phyloP scores from a whole-genome alignment of 2,113 vertebrate species.

The Tautogolabrus adspersus region DNA sequence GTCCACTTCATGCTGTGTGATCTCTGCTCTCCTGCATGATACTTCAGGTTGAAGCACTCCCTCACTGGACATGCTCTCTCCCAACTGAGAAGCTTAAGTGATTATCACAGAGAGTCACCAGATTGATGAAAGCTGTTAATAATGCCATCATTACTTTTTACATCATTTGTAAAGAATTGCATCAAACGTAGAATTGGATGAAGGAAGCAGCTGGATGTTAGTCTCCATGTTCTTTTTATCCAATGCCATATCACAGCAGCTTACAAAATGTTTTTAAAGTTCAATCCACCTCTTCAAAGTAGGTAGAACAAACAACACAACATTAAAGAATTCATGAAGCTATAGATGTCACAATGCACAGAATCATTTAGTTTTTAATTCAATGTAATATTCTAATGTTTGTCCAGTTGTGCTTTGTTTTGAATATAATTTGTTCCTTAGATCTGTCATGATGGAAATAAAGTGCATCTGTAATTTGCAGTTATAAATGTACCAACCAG shows the following conservation, averaged over 20 bases:
- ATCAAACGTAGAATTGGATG: conserved; percentile 46
- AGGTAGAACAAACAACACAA: not conserved
- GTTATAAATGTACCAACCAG: conserved; percentile 70
- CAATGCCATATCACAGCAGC: not conserved
- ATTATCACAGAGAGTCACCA: conserved; percentile 71
- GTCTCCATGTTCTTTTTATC: not conserved
- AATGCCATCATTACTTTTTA: conserved; percentile 74
- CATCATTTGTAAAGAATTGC: conserved; percentile 77
- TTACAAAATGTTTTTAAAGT: not conserved
- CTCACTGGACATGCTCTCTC: conserved; percentile 56
- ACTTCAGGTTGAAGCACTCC: conserved; percentile 13
- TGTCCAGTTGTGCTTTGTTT: not conserved
- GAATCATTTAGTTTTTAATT: not conserved
- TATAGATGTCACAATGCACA: not conserved
- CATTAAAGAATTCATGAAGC: not conserved
- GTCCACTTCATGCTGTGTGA: conserved; percentile 40
- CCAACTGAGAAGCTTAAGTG: conserved; percentile 58
- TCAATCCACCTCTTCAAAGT: not conserved
- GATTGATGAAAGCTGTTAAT: conserved; percentile 73
- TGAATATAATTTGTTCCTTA: conserved; percentile 17
- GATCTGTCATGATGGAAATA: not conserved
- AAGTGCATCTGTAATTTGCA: conserved; percentile 50
- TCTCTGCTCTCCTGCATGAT: conserved; percentile 24
- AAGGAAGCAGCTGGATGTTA: conserved; percentile 42
- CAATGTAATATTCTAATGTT: not conserved